phyloP scores from a whole-genome alignment of 2,113 vertebrate species.

The Melanerpes formicivorus region DNA sequence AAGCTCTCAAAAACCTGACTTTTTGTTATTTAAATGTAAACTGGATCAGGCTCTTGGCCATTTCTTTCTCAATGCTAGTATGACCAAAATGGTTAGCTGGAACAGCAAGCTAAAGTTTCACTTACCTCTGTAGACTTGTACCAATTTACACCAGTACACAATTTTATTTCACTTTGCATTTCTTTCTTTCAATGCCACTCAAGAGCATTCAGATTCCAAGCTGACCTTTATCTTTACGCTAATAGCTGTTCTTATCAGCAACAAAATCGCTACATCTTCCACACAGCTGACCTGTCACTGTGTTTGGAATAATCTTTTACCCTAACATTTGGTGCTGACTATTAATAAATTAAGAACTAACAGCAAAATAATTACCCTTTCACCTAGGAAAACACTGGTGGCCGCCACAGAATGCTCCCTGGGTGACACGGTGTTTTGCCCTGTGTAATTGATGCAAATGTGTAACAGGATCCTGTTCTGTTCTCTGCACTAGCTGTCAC shows the following conservation, averaged over 20 bases:
- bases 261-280: slow-evolving; percentile 51
- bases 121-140: background rate
- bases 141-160: background rate
- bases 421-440: slow-evolving; percentile 59
- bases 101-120: background rate
- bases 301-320: slow-evolving; percentile 72
- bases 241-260: slow-evolving; percentile 65
- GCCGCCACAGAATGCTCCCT: slow-evolving; percentile 52
- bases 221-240: slow-evolving; percentile 50
- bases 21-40: background rate
- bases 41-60: fast-evolving
- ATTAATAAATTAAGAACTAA: slow-evolving; percentile 79
- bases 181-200: slow-evolving; percentile 19
- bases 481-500: slow-evolving; percentile 65
- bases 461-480: slow-evolving; percentile 50
- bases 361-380: slow-evolving; percentile 77
- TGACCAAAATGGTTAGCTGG: background rate
- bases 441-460: slow-evolving; percentile 70
- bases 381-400: slow-evolving; percentile 74
- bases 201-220: background rate
- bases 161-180: background rate
- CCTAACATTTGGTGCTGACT: slow-evolving; percentile 69
- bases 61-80: background rate
- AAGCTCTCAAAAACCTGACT: background rate
- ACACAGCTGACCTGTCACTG: slow-evolving; percentile 66